These are phyloP conservation scores for Coregonus clupeaformis DNA, from an alignment of 2,113 vertebrate species.

Conservation along the genomic window DNA sequence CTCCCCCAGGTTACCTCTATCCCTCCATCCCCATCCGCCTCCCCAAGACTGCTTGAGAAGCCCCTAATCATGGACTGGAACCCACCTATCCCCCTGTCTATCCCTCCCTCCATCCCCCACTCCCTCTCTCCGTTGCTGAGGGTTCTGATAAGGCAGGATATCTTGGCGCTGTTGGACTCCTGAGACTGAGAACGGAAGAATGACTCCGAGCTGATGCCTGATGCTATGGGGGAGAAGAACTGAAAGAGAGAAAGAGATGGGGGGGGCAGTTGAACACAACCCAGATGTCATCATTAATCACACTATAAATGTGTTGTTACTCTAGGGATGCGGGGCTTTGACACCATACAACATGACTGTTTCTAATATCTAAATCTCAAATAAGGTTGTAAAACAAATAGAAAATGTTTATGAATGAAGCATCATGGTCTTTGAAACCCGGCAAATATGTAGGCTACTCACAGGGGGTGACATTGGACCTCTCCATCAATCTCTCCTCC, in stretches of 20 bases:
- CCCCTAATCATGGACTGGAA: conserved; percentile 69
- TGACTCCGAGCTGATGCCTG: conserved; percentile 88
- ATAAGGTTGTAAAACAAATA: no score
- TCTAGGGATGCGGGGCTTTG: no score
- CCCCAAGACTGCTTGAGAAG: conserved; percentile 61
- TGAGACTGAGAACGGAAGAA: conserved; percentile 98
- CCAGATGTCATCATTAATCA: no score
- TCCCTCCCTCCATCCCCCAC: conserved; percentile 57
- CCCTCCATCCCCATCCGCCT: conserved; percentile 54
- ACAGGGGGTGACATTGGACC: conserved; percentile 86
- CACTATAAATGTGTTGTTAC: no score
- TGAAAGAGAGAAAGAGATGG: conserved; percentile 54
- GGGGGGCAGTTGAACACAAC: not conserved
- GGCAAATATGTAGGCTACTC: conserved; percentile 4
- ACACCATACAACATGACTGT: no score
- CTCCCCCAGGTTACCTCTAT: conserved; percentile 57
- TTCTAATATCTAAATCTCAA: no score
- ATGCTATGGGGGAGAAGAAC: conserved; percentile 85
- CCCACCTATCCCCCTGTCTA: conserved; percentile 62
- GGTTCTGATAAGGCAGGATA: conserved; percentile 93
- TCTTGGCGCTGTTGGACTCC: conserved; percentile 94
- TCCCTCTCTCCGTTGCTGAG: conserved; percentile 83
- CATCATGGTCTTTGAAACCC: no score
- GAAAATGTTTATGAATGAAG: no score
- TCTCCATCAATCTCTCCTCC: conserved; percentile 93